phyloP scores from a whole-genome alignment of 2,888 invertebrate species.

The Agrochola lychnidis region DNA sequence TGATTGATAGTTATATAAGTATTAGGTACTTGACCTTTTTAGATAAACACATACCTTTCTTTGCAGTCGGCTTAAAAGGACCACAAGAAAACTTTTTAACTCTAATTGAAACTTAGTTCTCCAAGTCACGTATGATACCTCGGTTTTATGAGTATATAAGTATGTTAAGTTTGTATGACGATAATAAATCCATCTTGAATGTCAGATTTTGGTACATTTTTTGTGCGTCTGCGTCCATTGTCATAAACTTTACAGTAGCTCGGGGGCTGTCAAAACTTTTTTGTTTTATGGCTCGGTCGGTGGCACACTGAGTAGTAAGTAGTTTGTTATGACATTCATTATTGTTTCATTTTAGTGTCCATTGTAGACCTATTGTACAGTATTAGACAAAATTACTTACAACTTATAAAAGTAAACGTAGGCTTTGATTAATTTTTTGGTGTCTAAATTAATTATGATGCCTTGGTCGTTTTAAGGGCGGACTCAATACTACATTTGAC shows the following conservation, averaged over 20 bases:
- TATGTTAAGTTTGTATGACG: slow-evolving; percentile 30
- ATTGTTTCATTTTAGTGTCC: not conserved
- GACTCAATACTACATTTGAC: not conserved
- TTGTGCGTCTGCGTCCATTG: slow-evolving; percentile 63
- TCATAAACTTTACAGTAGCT: slow-evolving; percentile 79
- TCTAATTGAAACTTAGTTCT: slow-evolving; percentile 28
- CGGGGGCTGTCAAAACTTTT: slow-evolving; percentile 69
- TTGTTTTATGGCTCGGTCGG: slow-evolving; percentile 55
- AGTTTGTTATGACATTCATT: not conserved
- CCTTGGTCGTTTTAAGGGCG: not conserved
- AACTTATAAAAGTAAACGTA: not conserved
- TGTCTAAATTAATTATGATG: not conserved
- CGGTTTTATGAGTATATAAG: slow-evolving; percentile 35
- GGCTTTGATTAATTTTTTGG: not conserved
- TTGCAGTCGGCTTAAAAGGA: not conserved
- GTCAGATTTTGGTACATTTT: slow-evolving; percentile 60
- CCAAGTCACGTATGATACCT: slow-evolving; percentile 21
- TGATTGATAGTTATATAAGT: not conserved
- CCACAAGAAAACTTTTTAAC: not conserved
- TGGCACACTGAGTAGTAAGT: slow-evolving; percentile 42
- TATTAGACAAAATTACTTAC: too few species aligned
- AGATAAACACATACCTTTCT: not conserved
- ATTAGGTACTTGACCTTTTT: not conserved
- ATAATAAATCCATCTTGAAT: slow-evolving; percentile 44
- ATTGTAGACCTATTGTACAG: not conserved